These are phyloP conservation scores for Trichopoda pennipes DNA, from an alignment of 2,888 invertebrate genomes.

Conservation along the genomic window DNA sequence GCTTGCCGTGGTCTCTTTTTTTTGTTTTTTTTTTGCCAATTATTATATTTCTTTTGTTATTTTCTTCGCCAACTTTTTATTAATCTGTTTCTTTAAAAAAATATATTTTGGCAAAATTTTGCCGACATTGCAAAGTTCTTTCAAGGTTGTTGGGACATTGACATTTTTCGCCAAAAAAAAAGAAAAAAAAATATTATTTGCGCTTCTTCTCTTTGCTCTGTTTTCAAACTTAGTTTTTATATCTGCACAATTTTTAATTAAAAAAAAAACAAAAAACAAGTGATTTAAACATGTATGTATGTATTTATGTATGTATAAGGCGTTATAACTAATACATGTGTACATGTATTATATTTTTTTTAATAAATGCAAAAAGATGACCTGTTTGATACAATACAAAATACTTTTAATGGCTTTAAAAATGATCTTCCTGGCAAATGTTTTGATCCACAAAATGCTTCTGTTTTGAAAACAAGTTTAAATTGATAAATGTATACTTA, in stretches of 20 bases:
- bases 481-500: too few relatives aligned
- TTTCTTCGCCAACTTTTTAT: conserved; percentile 5
- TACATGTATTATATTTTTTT: too few relatives aligned
- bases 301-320: too few relatives aligned
- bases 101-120: conserved; percentile 49
- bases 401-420: too few relatives aligned
- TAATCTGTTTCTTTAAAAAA: conserved; percentile 8
- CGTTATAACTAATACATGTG: too few relatives aligned
- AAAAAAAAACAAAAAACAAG: not conserved
- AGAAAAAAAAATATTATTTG: conserved; percentile 6
- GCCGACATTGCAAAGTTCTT: conserved; percentile 78
- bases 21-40: not conserved
- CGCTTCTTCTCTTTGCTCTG: conserved; percentile 5
- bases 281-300: conserved; percentile 6
- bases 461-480: too few relatives aligned
- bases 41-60: conserved; percentile 21
- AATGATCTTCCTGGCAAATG: too few relatives aligned
- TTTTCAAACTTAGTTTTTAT: conserved; percentile 8
- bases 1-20: too few relatives aligned
- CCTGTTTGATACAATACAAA: too few relatives aligned
- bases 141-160: conserved; percentile 82
- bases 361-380: too few relatives aligned
- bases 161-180: conserved; percentile 73
- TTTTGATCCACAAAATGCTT: too few relatives aligned
- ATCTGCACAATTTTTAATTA: not conserved